Conservation (phyloP, 1,140 invertebrate genomes). For the Conus betulinus region DNA sequence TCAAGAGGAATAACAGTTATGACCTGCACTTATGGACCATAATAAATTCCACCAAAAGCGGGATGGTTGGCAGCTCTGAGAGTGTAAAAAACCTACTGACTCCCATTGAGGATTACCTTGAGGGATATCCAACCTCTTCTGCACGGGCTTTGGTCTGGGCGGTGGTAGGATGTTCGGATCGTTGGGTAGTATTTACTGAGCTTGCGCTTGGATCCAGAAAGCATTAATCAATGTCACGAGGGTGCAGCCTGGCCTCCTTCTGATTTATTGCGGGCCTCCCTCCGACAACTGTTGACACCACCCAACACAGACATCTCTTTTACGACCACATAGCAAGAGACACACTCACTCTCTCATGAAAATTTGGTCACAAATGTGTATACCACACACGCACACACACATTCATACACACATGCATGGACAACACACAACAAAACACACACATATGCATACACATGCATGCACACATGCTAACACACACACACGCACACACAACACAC, state of each 20-base stretch:
- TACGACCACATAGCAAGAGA: no score
- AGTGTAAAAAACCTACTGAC: neutral
- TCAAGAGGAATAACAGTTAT: neutral
- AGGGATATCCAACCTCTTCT: conserved; percentile 96
- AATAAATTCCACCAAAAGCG: no score
- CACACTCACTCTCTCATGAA: no score
- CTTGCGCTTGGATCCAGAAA: conserved; percentile 98
- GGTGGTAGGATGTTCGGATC: conserved; percentile 90
- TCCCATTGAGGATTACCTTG: conserved; percentile 77
- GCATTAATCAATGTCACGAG: conserved; percentile 99
- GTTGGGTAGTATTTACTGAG: conserved; percentile 92
- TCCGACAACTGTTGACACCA: conserved; percentile 75
- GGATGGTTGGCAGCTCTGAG: no score
- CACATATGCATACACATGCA: no score
- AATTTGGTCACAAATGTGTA: no score
- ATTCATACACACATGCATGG: no score
- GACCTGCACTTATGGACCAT: neutral
- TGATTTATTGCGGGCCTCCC: conserved; percentile 63
- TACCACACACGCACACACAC: no score
- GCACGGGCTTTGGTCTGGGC: conserved; percentile 96
- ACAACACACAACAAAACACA: no score
- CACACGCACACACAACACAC: no score
- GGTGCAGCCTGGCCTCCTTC: conserved; percentile 84
- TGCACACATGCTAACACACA: no score
- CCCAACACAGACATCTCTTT: no score